Conservation (phyloP, 1,140 invertebrate species). For the Drosophila ohnishii region DNA sequence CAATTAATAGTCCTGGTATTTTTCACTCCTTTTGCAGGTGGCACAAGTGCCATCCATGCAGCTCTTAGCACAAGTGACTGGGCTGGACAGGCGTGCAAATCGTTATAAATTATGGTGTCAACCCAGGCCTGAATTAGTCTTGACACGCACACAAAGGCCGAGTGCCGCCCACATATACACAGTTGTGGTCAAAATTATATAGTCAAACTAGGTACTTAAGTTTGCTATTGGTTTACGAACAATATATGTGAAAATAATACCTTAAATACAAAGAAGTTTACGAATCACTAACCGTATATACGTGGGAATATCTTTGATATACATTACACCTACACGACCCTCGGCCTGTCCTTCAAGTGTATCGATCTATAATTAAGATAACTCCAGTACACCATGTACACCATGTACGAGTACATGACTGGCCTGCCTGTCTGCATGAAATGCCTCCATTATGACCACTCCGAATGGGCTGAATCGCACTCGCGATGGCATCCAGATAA, state of each 20-base stretch:
- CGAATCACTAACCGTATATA: neutral
- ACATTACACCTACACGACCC: neutral
- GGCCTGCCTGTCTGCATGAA: slow-evolving; percentile 33
- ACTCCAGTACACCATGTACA: slow-evolving; percentile 16
- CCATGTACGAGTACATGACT: neutral
- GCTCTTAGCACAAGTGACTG: slow-evolving; percentile 28
- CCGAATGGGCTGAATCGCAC: slow-evolving; percentile 40
- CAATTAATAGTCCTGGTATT: slow-evolving; percentile 48
- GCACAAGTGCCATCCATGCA: slow-evolving; percentile 9
- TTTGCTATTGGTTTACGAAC: neutral
- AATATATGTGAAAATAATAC: neutral
- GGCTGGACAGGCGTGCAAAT: slow-evolving; percentile 42
- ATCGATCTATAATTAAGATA: slow-evolving; percentile 80
- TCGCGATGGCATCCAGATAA: slow-evolving; percentile 59
- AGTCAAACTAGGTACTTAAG: neutral
- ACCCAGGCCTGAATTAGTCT: slow-evolving; percentile 64
- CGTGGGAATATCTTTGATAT: neutral
- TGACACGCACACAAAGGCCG: slow-evolving; percentile 57
- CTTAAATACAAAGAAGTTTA: neutral
- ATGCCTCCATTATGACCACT: slow-evolving; percentile 62
- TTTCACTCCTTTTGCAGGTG: slow-evolving; percentile 45
- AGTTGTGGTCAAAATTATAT: neutral
- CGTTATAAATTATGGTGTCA: slow-evolving; percentile 77
- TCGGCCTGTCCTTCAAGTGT: slow-evolving; percentile 40
- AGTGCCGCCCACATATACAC: slow-evolving; percentile 21